phyloP scores from a whole-genome alignment of 2,888 invertebrate genomes.

The Liopterus haemorrhoidalis region DNA sequence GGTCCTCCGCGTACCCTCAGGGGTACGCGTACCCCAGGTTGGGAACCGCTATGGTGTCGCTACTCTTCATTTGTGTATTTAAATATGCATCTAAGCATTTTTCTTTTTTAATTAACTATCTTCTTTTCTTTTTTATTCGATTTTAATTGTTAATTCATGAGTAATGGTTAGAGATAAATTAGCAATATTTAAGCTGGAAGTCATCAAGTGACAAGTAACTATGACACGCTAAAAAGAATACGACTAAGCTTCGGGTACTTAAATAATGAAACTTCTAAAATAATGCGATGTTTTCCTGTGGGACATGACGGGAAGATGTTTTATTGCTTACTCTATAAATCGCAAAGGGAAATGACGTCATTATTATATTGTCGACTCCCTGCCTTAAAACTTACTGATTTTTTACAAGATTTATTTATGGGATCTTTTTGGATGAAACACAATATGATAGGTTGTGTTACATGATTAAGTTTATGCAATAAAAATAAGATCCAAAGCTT shows the following conservation, averaged over 20 bases:
- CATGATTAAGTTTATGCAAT: slow-evolving; percentile 37
- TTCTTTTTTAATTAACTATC: too few relatives aligned
- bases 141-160: too few relatives aligned
- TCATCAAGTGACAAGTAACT: too few relatives aligned
- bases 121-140: too few relatives aligned
- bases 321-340: slow-evolving; percentile 37
- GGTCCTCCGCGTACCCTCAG: too few relatives aligned
- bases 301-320: slow-evolving; percentile 18
- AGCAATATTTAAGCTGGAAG: too few relatives aligned
- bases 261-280: slow-evolving; percentile 23
- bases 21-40: too few relatives aligned
- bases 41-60: too few relatives aligned
- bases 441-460: slow-evolving; percentile 20
- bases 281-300: slow-evolving; percentile 21
- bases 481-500: slow-evolving; percentile 36
- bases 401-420: slow-evolving; percentile 43
- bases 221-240: too few relatives aligned
- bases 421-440: slow-evolving; percentile 37
- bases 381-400: slow-evolving; percentile 40
- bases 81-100: too few relatives aligned
- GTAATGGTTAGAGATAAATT: too few relatives aligned
- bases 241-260: slow-evolving; percentile 11
- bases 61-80: too few relatives aligned
- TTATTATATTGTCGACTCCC: slow-evolving; percentile 42
- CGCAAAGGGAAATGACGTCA: slow-evolving; percentile 43